Conservation (phyloP, 2,888 invertebrate genomes). For the Alitta virens region DNA sequence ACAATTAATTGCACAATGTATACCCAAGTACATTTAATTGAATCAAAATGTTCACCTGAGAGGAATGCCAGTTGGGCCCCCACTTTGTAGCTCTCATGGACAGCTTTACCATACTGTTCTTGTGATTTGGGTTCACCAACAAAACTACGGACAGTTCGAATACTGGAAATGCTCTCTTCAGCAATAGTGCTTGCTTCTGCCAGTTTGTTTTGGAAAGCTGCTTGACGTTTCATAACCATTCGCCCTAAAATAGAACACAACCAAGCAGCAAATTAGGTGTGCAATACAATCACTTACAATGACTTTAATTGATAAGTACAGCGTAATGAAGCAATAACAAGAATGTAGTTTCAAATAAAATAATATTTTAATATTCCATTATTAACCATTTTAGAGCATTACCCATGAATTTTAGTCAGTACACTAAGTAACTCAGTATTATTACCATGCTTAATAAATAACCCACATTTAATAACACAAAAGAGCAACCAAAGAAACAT, state of each 20-base stretch:
- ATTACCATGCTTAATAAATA: too few species aligned
- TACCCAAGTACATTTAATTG: background rate
- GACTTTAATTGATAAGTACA: too few species aligned
- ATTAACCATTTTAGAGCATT: too few species aligned
- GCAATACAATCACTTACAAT: too few species aligned
- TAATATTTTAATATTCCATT: too few species aligned
- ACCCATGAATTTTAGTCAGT: too few species aligned
- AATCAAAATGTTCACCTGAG: slow-evolving; percentile 34
- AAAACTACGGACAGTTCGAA: slow-evolving; percentile 52
- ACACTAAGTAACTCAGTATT: too few species aligned
- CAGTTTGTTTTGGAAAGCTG: slow-evolving; percentile 51
- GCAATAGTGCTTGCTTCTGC: slow-evolving; percentile 52
- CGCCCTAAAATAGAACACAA: slow-evolving; percentile 6
- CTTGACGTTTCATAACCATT: slow-evolving; percentile 44
- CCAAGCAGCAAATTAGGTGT: background rate
- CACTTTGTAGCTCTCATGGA: slow-evolving; percentile 46
- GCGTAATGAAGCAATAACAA: too few species aligned
- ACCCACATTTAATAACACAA: too few species aligned
- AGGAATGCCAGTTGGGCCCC: slow-evolving; percentile 48
- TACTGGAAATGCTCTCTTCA: slow-evolving; percentile 50
- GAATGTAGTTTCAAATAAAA: too few species aligned
- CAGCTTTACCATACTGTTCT: slow-evolving; percentile 35
- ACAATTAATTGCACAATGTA: background rate
- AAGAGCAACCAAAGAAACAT: too few species aligned
- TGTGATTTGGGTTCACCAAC: slow-evolving; percentile 43